Conservation (phyloP, 2,797 vertebrate species). For the Coranthus polyacanthus region DNA sequence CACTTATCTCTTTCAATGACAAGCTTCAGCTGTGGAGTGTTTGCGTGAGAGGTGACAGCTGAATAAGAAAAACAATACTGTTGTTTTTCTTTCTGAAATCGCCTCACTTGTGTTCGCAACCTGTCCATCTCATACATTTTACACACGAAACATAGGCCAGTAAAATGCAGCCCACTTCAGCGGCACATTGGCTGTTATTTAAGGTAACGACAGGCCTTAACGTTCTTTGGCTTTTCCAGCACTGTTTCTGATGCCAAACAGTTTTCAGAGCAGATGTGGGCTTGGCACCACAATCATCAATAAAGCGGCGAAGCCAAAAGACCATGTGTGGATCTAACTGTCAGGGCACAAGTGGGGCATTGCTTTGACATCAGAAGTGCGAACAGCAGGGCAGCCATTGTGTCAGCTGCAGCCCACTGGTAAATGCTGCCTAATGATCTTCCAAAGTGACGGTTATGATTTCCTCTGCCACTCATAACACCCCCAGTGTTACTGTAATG, state of each 20-base stretch:
- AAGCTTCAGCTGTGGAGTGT: slow-evolving; percentile 3
- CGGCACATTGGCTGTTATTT: slow-evolving; percentile 6
- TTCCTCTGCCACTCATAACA: slow-evolving; percentile 33
- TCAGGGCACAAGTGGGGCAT: slow-evolving; percentile 15
- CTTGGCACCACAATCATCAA: slow-evolving; percentile 12
- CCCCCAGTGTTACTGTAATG: slow-evolving; percentile 9
- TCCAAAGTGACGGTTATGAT: slow-evolving; percentile 24
- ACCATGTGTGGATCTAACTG: background rate
- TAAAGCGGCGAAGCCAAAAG: slow-evolving; percentile 8
- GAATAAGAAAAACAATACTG: slow-evolving; percentile 2
- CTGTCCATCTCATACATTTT: background rate
- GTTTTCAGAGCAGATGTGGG: slow-evolving; percentile 43
- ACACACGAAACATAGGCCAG: background rate
- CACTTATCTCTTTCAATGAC: background rate
- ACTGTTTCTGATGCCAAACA: slow-evolving; percentile 23
- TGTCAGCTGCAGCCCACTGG: slow-evolving; percentile 30
- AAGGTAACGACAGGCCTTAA: background rate
- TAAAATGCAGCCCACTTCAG: background rate
- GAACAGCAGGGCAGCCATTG: slow-evolving; percentile 13
- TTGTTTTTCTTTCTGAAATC: slow-evolving; percentile 11
- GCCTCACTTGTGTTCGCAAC: slow-evolving; percentile 6
- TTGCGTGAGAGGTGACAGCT: background rate
- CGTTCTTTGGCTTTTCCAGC: slow-evolving; percentile 10
- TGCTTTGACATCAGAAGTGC: slow-evolving; percentile 17
- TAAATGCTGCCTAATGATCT: slow-evolving; percentile 22